Conservation (phyloP, 2,797 vertebrate genomes). For the Eospalax fontanierii region DNA sequence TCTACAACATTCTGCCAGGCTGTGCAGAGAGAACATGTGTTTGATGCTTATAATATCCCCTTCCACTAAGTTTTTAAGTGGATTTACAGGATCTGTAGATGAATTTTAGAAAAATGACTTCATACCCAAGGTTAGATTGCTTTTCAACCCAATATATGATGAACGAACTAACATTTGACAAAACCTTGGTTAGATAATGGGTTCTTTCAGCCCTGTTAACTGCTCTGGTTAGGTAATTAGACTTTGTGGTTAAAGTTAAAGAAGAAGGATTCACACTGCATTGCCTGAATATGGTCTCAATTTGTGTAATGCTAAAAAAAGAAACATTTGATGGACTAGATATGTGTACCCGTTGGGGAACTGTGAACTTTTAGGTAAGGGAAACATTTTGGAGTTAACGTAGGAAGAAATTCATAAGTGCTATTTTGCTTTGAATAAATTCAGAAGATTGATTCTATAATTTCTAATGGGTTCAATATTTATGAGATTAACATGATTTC, state of each 20-base stretch:
- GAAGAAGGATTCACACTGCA: constrained; percentile 63
- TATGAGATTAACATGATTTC: constrained; percentile 15
- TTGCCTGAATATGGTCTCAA: constrained; percentile 61
- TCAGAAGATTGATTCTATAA: neutral
- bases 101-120: constrained; percentile 83
- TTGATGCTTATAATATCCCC: constrained; percentile 47
- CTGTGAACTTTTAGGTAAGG: constrained; percentile 74
- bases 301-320: constrained; percentile 55
- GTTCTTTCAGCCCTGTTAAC: constrained; percentile 64
- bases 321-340: neutral
- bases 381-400: constrained; percentile 60
- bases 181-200: constrained; percentile 55
- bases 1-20: constrained; percentile 9
- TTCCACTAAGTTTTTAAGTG: constrained; percentile 73
- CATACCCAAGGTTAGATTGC: constrained; percentile 78
- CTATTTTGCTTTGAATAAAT: constrained; percentile 66
- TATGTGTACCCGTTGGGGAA: constrained; percentile 45
- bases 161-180: constrained; percentile 72
- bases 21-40: constrained; percentile 41
- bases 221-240: constrained; percentile 69
- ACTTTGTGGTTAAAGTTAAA: constrained; percentile 58
- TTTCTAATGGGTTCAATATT: constrained; percentile 57
- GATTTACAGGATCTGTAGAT: constrained; percentile 72
- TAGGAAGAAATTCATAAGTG: constrained; percentile 24
- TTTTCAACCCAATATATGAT: constrained; percentile 69